Conservation (phyloP, 2,888 invertebrate genomes). For the Epistrophe eligans region DNA sequence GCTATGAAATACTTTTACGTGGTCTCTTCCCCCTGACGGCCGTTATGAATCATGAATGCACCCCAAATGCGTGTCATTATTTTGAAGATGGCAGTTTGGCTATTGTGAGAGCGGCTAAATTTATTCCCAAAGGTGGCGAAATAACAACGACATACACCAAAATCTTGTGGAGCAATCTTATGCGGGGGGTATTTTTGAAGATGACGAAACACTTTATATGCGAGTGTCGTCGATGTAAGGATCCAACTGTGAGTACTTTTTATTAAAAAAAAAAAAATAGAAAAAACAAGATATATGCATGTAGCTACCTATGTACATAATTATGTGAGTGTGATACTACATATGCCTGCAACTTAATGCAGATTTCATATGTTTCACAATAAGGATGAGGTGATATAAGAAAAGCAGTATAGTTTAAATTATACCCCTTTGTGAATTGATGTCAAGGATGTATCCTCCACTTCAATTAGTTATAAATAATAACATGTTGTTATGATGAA, state of each 20-base stretch:
- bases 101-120: constrained; percentile 86
- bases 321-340: not conserved
- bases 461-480: constrained; percentile 2
- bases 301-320: too few species aligned
- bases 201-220: constrained; percentile 89
- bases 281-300: too few species aligned
- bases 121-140: constrained; percentile 88
- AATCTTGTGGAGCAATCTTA: constrained; percentile 89
- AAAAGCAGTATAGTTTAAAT: constrained; percentile 6
- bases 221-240: constrained; percentile 88
- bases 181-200: constrained; percentile 87
- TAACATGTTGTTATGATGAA: too few species aligned
- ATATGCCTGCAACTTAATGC: not conserved
- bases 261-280: not conserved
- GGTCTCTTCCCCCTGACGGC: constrained; percentile 89
- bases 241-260: constrained; percentile 87
- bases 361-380: constrained; percentile 5
- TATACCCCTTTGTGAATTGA: constrained; percentile 11
- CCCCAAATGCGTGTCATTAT: constrained; percentile 89
- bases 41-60: constrained; percentile 90
- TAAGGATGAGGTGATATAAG: constrained; percentile 14
- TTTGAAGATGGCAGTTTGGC: constrained; percentile 87
- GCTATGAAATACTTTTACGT: constrained; percentile 84
- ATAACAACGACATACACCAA: constrained; percentile 90
- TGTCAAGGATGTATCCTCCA: constrained; percentile 20